Evolutionary conservation across 2,888 invertebrate genomes (phyloP).

Genomic region (Pachydiplax longipennis): DNA sequence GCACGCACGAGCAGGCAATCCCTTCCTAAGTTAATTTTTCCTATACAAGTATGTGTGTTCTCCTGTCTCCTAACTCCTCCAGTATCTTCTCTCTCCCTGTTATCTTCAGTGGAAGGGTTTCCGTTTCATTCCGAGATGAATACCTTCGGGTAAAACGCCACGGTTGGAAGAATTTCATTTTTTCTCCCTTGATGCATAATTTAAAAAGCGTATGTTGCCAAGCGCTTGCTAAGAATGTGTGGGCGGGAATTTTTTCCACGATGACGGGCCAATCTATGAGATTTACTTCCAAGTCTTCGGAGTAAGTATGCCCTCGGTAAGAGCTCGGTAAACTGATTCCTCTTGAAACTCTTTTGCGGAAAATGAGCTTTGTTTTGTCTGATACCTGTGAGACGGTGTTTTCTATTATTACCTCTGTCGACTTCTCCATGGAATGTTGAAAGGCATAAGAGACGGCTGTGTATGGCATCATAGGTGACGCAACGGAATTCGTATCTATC

Average conservation of each 20-base stretch:
- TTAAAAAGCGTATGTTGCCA: not conserved
- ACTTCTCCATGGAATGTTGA: not conserved
- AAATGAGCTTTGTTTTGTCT: not conserved
- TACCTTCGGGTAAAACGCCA: not conserved
- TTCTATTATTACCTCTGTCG: not conserved
- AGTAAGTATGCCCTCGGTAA: not conserved
- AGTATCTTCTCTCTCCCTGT: not conserved
- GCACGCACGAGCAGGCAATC: not conserved
- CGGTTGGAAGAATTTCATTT: not conserved
- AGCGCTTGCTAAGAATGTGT: not conserved
- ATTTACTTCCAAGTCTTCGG: not conserved
- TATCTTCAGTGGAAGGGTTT: not conserved
- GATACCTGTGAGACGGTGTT: not conserved
- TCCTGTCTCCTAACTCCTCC: not conserved
- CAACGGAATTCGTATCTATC: not conserved
- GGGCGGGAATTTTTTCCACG: not conserved
- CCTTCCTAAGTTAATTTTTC: not conserved
- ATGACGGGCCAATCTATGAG: not conserved
- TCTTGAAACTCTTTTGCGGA: not conserved
- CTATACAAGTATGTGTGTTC: not conserved
- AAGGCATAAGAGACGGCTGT: not conserved
- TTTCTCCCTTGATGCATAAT: not conserved
- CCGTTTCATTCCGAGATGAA: not conserved
- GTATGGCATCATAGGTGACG: not conserved
- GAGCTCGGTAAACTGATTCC: not conserved